These are phyloP conservation scores for Lineus longissimus DNA, from an alignment of 1,140 invertebrate species.

Conservation along the genomic window DNA sequence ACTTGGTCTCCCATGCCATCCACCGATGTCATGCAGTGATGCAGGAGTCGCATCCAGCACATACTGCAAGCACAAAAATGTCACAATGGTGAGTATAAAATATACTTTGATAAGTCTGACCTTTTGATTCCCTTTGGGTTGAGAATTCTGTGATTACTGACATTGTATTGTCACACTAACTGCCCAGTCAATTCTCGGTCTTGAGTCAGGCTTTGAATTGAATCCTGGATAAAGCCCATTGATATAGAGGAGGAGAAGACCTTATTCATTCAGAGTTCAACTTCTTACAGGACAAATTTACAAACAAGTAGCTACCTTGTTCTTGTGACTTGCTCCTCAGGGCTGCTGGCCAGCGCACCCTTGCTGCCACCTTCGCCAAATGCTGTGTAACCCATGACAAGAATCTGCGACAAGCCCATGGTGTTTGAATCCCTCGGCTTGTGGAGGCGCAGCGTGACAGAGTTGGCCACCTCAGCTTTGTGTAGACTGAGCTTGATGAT, in stretches of 20 bases:
- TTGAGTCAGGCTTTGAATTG: no score
- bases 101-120: no score
- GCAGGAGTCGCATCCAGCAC: constrained; percentile 66
- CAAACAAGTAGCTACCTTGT: constrained; percentile 42
- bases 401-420: constrained; percentile 81
- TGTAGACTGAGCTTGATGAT: constrained; percentile 77
- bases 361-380: constrained; percentile 58
- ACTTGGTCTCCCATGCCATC: constrained; percentile 35
- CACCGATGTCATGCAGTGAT: constrained; percentile 63
- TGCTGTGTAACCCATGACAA: constrained; percentile 75
- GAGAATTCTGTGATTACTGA: no score
- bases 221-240: no score
- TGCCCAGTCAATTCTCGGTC: no score
- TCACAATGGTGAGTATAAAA: constrained; percentile 2
- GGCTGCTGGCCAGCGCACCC: no score
- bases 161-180: no score
- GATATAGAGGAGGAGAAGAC: no score
- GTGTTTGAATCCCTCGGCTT: constrained; percentile 82
- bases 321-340: constrained; percentile 39
- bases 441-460: constrained; percentile 65
- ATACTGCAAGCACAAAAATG: constrained; percentile 54
- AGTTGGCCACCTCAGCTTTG: constrained; percentile 70
- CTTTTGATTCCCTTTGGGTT: no score
- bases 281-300: background rate
- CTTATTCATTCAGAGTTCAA: no score